Evolutionary conservation across 1,140 invertebrate genomes (phyloP).

Genomic region (Drosophila ogumai): DNA sequence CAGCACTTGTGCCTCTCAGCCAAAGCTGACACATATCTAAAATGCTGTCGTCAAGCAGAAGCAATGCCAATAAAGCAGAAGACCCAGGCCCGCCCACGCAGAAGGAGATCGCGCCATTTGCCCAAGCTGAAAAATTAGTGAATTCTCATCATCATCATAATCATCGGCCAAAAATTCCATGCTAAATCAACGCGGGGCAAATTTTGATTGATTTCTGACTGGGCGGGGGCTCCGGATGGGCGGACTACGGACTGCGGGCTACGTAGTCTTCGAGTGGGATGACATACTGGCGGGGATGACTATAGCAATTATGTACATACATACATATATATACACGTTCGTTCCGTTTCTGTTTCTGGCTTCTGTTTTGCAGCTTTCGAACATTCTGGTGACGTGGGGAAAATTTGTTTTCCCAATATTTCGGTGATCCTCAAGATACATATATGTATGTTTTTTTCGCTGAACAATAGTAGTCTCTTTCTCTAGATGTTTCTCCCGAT

Average conservation of each 20-base stretch:
- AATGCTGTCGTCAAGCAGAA: constrained; percentile 71
- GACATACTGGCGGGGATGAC: constrained; percentile 44
- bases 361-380: constrained; percentile 23
- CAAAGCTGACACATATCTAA: constrained; percentile 46
- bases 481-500: neutral
- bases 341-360: constrained; percentile 2
- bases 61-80: constrained; percentile 19
- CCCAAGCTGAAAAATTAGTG: constrained; percentile 68
- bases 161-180: constrained; percentile 73
- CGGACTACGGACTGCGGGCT: constrained; percentile 14
- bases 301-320: constrained; percentile 10
- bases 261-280: constrained; percentile 36
- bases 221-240: constrained; percentile 9
- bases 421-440: constrained; percentile 9
- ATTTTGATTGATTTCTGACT: constrained; percentile 76
- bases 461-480: neutral
- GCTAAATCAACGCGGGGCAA: constrained; percentile 69
- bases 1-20: constrained; percentile 31
- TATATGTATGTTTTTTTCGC: neutral
- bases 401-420: constrained; percentile 43
- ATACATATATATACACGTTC: neutral
- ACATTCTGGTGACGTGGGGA: constrained; percentile 40
- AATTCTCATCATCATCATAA: constrained; percentile 47
- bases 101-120: constrained; percentile 57
- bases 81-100: constrained; percentile 51